Evolutionary conservation across 2,113 vertebrate genomes (phyloP).

Genomic region (Monopterus albus): DNA sequence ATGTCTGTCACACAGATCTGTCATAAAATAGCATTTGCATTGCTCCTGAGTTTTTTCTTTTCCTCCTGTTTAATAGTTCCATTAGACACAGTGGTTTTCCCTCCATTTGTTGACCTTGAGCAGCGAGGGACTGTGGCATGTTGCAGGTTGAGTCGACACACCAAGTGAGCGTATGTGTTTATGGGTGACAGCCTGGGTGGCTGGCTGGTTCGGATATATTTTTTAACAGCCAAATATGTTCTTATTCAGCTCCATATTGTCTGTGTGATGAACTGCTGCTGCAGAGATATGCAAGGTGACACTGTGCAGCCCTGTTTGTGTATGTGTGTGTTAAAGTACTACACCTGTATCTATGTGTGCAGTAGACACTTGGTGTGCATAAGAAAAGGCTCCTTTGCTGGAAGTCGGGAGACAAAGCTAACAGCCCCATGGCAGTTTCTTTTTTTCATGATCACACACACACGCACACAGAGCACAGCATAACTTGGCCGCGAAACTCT

Average conservation of each 20-base stretch:
- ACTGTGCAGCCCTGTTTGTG: neutral
- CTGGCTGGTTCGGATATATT: slow-evolving; percentile 12
- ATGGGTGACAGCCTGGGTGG: neutral
- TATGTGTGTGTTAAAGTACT: neutral
- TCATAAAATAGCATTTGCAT: neutral
- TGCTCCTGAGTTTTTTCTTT: slow-evolving; percentile 9
- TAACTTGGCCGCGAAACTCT: neutral
- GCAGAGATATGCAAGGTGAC: neutral
- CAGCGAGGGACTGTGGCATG: neutral
- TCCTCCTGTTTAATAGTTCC: slow-evolving; percentile 10
- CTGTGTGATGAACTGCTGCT: neutral
- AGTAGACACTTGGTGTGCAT: slow-evolving; percentile 7
- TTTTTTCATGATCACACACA: slow-evolving; percentile 45
- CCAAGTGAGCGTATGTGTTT: neutral
- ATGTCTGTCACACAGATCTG: slow-evolving; percentile 31
- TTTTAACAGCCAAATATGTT: slow-evolving; percentile 8
- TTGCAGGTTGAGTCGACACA: slow-evolving; percentile 2
- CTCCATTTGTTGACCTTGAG: neutral
- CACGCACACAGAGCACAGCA: neutral
- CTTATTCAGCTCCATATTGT: neutral
- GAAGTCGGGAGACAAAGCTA: slow-evolving; percentile 42
- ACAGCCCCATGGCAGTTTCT: slow-evolving; percentile 27
- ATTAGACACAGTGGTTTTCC: neutral
- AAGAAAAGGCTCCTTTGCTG: slow-evolving; percentile 37
- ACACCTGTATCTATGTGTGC: slow-evolving; percentile 15